These are phyloP conservation scores for Zaprionus capensis DNA, from an alignment of 1,140 invertebrate genomes.

Conservation along the genomic window DNA sequence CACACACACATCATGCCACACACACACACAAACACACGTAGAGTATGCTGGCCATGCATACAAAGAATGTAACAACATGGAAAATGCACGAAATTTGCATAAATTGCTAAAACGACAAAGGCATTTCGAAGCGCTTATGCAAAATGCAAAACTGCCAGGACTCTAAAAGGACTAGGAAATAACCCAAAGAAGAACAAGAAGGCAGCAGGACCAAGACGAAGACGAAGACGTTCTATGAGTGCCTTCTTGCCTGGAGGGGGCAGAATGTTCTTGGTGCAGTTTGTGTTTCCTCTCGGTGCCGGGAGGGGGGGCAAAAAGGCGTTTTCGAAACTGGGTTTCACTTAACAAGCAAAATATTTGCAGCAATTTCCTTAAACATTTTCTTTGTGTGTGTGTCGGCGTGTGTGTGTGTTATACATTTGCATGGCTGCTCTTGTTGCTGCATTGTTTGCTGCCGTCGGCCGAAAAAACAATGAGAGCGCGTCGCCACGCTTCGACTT, in stretches of 20 bases:
- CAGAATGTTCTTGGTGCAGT: constrained; percentile 48
- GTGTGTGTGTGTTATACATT: constrained; percentile 54
- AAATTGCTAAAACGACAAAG: constrained; percentile 76
- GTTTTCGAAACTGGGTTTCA: constrained; percentile 79
- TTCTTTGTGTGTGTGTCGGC: constrained; percentile 56
- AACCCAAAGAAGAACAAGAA: constrained; percentile 28
- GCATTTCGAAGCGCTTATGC: constrained; percentile 80
- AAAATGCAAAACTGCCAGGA: constrained; percentile 76
- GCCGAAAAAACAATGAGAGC: constrained; percentile 54
- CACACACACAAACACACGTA: background rate
- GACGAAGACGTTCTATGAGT: constrained; percentile 44
- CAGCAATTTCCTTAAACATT: constrained; percentile 82
- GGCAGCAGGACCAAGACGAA: constrained; percentile 12
- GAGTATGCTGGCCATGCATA: constrained; percentile 35
- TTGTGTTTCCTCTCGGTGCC: constrained; percentile 19
- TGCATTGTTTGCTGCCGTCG: constrained; percentile 63
- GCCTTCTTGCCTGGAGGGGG: constrained; percentile 61
- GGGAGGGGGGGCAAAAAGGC: constrained; percentile 42
- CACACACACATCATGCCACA: constrained; percentile 6
- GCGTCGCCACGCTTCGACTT: constrained; percentile 53
- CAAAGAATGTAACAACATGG: constrained; percentile 79
- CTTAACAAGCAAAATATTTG: constrained; percentile 83
- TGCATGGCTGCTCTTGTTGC: constrained; percentile 52
- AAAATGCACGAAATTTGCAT: constrained; percentile 79
- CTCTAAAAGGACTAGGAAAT: constrained; percentile 54